Evolutionary conservation across 2,888 invertebrate genomes (phyloP).

Genomic region (Subacronicta megacephala): DNA sequence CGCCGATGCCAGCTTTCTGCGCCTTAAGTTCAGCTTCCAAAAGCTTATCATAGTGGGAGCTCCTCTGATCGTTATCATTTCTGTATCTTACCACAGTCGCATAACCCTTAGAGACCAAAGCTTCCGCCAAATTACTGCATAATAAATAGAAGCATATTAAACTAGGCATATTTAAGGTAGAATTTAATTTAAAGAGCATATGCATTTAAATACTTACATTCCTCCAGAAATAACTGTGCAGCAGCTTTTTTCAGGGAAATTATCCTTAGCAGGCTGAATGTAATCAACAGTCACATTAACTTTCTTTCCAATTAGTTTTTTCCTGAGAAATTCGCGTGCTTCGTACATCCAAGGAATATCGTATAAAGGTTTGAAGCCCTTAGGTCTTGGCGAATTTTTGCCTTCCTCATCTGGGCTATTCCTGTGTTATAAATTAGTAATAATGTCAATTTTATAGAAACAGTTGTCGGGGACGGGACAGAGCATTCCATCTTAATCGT

Average conservation of each 20-base stretch:
- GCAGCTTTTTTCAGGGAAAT: slow-evolving; percentile 98
- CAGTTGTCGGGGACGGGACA: too few relatives aligned
- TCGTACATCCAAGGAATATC: slow-evolving; percentile 99
- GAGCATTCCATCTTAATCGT: too few relatives aligned
- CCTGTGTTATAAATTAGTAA: too few relatives aligned
- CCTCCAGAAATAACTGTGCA: slow-evolving; percentile 96
- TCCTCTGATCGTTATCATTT: slow-evolving; percentile 98
- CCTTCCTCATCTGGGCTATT: slow-evolving; percentile 91
- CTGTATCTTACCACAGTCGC: slow-evolving; percentile 98
- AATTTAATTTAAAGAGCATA: not conserved
- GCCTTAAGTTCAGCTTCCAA: slow-evolving; percentile 98
- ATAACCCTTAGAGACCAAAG: slow-evolving; percentile 96
- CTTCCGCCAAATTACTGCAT: slow-evolving; percentile 97
- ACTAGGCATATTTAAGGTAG: not conserved
- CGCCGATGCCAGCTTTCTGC: slow-evolving; percentile 93
- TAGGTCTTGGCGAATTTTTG: slow-evolving; percentile 91
- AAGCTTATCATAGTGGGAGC: slow-evolving; percentile 97
- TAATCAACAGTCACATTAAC: slow-evolving; percentile 98
- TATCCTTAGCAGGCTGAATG: slow-evolving; percentile 97
- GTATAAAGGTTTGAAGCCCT: slow-evolving; percentile 96
- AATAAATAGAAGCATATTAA: slow-evolving; percentile 22
- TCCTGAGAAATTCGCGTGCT: slow-evolving; percentile 98
- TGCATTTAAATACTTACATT: slow-evolving; percentile 69
- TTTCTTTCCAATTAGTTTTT: slow-evolving; percentile 98
- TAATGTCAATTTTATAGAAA: too few relatives aligned